These are phyloP conservation scores for Saxicola maurus DNA, from an alignment of 2,797 vertebrate genomes.

Conservation along the genomic window DNA sequence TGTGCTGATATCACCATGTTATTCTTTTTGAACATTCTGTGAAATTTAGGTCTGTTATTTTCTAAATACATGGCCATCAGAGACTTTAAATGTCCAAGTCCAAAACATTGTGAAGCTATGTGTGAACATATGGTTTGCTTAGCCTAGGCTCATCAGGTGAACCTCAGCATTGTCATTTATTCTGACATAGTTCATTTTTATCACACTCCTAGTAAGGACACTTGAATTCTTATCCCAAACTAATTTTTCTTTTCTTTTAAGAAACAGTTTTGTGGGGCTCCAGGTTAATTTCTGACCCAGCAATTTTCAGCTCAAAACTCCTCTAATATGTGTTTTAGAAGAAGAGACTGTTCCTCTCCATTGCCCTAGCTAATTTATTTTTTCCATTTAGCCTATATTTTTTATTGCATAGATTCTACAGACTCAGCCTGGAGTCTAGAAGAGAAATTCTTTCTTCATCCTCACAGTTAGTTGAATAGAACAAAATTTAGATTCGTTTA, in stretches of 20 bases:
- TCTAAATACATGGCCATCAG: not conserved
- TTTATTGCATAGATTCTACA: not conserved
- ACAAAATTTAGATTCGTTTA: not conserved
- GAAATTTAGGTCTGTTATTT: not conserved
- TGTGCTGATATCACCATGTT: not conserved
- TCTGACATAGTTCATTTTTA: not conserved
- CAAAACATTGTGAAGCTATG: not conserved
- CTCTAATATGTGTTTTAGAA: not conserved
- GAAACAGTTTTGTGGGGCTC: not conserved
- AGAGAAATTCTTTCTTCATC: not conserved
- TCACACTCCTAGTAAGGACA: not conserved
- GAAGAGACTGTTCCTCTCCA: not conserved
- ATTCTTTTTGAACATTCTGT: not conserved
- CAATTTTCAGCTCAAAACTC: not conserved
- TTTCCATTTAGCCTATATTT: not conserved
- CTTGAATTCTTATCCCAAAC: not conserved
- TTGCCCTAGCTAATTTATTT: not conserved
- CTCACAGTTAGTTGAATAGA: not conserved
- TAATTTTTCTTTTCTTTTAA: not conserved
- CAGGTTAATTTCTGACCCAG: not conserved
- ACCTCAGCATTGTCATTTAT: not conserved
- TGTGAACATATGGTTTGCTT: not conserved
- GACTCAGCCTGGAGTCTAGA: not conserved
- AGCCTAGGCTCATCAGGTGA: not conserved
- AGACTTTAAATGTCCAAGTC: not conserved